phyloP scores from a whole-genome alignment of 2,797 vertebrate species.

The Chaenodraco wilsoni region DNA sequence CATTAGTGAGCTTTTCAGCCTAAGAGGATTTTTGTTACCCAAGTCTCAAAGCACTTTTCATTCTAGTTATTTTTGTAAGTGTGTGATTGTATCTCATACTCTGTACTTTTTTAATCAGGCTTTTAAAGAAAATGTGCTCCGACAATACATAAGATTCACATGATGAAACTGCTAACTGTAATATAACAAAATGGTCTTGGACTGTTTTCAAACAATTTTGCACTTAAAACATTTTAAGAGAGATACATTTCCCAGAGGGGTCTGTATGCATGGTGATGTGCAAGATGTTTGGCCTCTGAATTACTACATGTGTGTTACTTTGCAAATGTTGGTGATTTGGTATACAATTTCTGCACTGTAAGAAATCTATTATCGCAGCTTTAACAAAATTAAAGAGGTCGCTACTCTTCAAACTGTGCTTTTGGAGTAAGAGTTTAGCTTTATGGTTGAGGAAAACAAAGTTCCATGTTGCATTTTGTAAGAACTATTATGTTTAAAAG shows the following conservation, averaged over 20 bases:
- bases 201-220: constrained; percentile 1
- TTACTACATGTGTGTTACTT: constrained; percentile 9
- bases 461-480: neutral
- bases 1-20: neutral
- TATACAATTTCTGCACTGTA: constrained; percentile 7
- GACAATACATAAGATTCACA: constrained; percentile 6
- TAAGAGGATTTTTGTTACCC: neutral
- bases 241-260: constrained; percentile 14
- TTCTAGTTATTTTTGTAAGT: neutral
- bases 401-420: neutral
- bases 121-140: constrained; percentile 2
- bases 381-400: constrained; percentile 9
- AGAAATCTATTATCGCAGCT: constrained; percentile 17
- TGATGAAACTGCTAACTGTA: constrained; percentile 8
- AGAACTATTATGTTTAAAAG: constrained; percentile 11
- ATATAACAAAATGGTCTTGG: neutral
- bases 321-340: constrained; percentile 17
- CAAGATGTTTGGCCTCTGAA: constrained; percentile 19
- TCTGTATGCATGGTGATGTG: constrained; percentile 18
- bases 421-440: neutral
- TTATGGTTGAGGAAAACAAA: neutral
- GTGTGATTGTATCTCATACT: neutral
- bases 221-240: constrained; percentile 27
- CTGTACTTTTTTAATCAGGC: neutral
- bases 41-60: neutral